phyloP scores from a whole-genome alignment of 2,888 invertebrate species.

The Agrypnus murinus region DNA sequence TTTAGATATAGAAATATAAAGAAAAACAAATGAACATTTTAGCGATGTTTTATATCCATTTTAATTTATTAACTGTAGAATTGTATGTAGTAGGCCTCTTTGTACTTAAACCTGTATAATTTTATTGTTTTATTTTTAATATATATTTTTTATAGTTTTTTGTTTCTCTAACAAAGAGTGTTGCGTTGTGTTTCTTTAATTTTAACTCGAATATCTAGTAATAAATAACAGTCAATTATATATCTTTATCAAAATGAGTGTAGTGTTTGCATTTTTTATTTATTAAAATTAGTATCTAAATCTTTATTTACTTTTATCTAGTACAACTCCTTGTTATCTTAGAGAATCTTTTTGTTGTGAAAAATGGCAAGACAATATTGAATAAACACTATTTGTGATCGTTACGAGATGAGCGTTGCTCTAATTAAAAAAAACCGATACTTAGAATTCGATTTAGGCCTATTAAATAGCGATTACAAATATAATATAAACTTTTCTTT shows the following conservation, averaged over 20 bases:
- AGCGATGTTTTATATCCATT: conserved; percentile 28
- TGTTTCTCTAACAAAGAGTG: background rate
- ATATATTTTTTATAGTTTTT: conserved; percentile 13
- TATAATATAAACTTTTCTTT: background rate
- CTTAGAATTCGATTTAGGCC: conserved; percentile 35
- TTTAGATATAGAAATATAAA: background rate
- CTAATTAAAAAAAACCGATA: conserved; percentile 19
- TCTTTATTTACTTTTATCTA: conserved; percentile 6
- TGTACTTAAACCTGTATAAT: conserved; percentile 47
- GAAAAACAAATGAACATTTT: conserved; percentile 8
- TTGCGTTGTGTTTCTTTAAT: conserved; percentile 7
- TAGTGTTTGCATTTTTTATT: background rate
- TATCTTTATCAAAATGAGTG: conserved; percentile 32
- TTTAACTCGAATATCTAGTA: conserved; percentile 27
- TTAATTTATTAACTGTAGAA: conserved; percentile 37
- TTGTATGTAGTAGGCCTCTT: conserved; percentile 39
- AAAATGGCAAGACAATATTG: conserved; percentile 47
- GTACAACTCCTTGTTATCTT: conserved; percentile 39
- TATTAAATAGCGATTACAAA: conserved; percentile 41
- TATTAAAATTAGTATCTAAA: conserved; percentile 1
- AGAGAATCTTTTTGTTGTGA: conserved; percentile 6
- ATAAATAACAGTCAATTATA: conserved; percentile 43
- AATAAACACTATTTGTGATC: conserved; percentile 42
- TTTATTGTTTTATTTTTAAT: conserved; percentile 30
- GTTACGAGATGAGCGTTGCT: conserved; percentile 36